Conservation (phyloP, 2,797 vertebrate species). For the Dryobates pubescens region DNA sequence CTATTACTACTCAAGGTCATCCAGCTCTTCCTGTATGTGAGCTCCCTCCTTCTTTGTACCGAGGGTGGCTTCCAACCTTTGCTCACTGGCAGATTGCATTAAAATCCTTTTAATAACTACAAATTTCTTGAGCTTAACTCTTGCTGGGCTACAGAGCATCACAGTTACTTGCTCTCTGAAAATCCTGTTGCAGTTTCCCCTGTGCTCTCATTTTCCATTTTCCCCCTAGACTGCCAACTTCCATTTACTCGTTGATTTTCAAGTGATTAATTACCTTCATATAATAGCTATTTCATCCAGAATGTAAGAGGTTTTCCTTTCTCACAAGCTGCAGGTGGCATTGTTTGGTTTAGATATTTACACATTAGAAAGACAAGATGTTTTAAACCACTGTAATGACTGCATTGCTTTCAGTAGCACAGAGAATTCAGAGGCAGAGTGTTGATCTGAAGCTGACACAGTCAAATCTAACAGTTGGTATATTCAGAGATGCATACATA, state of each 20-base stretch:
- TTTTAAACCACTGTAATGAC: background rate
- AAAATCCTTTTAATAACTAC: conserved; percentile 48
- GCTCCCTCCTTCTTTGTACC: background rate
- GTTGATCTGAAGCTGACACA: background rate
- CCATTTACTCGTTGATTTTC: background rate
- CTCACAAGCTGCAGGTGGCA: background rate
- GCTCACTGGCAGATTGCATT: conserved; percentile 31
- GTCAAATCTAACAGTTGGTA: background rate
- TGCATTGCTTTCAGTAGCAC: background rate
- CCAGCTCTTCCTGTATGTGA: conserved; percentile 9
- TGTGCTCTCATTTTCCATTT: background rate
- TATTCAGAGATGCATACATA: conserved; percentile 33
- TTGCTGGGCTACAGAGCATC: background rate
- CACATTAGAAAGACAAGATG: background rate
- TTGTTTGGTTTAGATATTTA: background rate
- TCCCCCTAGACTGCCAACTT: background rate
- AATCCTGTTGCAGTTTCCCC: background rate
- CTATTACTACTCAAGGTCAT: conserved; percentile 57
- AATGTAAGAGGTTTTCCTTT: background rate
- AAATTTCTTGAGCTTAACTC: conserved; percentile 30
- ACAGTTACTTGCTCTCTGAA: background rate
- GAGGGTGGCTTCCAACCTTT: conserved; percentile 24
- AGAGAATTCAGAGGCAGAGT: background rate
- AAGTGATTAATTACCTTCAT: background rate
- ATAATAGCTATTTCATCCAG: background rate